These are phyloP conservation scores for Syngnathus floridae DNA, from an alignment of 2,113 vertebrate species.

Conservation along the genomic window DNA sequence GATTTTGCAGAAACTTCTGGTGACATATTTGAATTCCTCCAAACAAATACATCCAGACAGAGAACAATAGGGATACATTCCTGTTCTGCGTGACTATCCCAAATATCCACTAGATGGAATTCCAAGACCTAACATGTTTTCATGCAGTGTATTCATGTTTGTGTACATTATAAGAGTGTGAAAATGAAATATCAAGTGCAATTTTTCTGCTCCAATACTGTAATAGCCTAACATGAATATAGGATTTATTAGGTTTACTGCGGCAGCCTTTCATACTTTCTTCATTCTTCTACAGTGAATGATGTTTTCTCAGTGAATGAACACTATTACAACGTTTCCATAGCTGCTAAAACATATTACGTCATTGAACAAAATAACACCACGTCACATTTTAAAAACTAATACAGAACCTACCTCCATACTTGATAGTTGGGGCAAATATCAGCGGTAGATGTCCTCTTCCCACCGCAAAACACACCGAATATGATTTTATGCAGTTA, in stretches of 20 bases:
- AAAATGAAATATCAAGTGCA: background rate
- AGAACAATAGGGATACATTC: constrained; percentile 6
- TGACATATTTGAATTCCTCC: constrained; percentile 20
- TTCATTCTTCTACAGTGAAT: background rate
- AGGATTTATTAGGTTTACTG: background rate
- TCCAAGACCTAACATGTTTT: constrained; percentile 1
- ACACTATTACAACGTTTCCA: background rate
- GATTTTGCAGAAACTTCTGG: background rate
- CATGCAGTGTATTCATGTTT: background rate
- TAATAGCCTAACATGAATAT: background rate
- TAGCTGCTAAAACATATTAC: background rate
- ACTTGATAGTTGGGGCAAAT: constrained; percentile 10
- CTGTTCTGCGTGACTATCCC: background rate
- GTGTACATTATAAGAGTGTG: background rate
- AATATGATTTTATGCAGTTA: background rate
- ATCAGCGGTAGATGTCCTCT: background rate
- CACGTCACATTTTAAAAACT: background rate
- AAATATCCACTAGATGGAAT: background rate
- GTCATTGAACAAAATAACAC: too few species aligned
- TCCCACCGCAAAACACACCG: background rate
- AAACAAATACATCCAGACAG: background rate
- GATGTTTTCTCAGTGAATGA: background rate
- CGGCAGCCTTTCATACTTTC: background rate
- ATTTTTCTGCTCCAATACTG: background rate
- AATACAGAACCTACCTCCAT: constrained; percentile 59